Base-by-base conservation (phyloP, 2,888 invertebrate species). In the Boloria selene region DNA sequence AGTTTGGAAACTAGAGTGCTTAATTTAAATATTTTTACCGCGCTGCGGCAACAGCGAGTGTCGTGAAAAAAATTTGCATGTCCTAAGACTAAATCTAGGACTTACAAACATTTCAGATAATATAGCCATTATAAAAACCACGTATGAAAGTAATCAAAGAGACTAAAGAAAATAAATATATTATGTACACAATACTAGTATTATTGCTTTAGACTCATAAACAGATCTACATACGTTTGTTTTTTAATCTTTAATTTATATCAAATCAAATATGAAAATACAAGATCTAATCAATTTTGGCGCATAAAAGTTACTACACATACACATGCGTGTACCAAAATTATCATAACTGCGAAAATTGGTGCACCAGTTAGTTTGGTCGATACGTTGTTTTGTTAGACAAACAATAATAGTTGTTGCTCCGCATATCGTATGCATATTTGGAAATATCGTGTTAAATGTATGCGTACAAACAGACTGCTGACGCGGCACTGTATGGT, bases 351-450 rank as follows among this genome's bases (percentile, higher is more conserved):
- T 50, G 22, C 60, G 45, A 53, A 64, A 64, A 61, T 61, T 64
- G 61, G 67, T 53, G 59, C 59, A 49, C 64, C 50, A 61, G 64
- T 66, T 61, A 61, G 61, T 69, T 69, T 52, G 26, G 45, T 56
- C 69, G 55, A 53, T 65, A 52, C 51, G 42, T 61, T 68, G 68
- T 68, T 70, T 64, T 64, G 70, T 55, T 64, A 67, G 51, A 67
- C 69, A 65, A 71, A 69, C 67, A 71, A 67, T 69, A 71, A 69
- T 63, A 67, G 64, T 63, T 65, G 65, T 59, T 62, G 66, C 53
- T 42, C 44, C 45, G 59, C 58, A 58, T 65, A 69, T 61, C 65
- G 65, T 67, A 67, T 61, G 71, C 67, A 61, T 65, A 55, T 67
- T 65, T 66, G 63, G 50, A 52, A 58, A 65, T 62, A 50, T 55